Evolutionary conservation across 1,140 invertebrate species (phyloP).

Genomic region (Bombus haemorrhoidalis): DNA sequence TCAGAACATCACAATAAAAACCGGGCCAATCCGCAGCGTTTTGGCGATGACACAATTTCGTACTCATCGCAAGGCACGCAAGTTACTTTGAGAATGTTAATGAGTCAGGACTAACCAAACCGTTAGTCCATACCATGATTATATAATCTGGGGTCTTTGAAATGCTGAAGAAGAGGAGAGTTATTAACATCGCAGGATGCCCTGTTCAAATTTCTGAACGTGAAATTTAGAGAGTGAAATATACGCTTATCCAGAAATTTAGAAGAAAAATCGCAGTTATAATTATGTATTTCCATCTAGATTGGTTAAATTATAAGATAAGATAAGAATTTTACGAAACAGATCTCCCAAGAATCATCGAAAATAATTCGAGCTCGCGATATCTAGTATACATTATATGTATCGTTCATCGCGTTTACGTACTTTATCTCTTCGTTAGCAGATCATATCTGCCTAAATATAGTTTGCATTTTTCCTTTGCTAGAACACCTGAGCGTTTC

Average conservation of each 20-base stretch:
- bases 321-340: not conserved
- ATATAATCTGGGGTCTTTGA: not conserved
- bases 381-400: not conserved
- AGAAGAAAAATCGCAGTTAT: too few species aligned
- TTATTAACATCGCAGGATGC: not conserved
- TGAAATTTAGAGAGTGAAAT: not conserved
- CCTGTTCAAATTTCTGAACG: not conserved
- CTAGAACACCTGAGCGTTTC: not conserved
- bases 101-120: not conserved
- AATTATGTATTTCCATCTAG: too few species aligned
- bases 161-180: not conserved
- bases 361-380: not conserved
- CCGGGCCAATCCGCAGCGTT: not conserved
- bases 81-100: slow-evolving; percentile 31
- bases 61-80: not conserved
- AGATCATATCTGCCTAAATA: not conserved
- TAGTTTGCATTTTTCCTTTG: not conserved
- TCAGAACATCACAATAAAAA: slow-evolving; percentile 1
- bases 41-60: not conserved
- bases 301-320: too few species aligned
- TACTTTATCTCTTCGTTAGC: not conserved
- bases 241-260: not conserved
- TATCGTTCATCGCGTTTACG: too few species aligned
- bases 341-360: not conserved
- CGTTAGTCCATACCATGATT: not conserved